Evolutionary conservation across 2,888 invertebrate species (phyloP), one percentile per base, ranked within the genome.

Genomic region (Ophion ellenae): DNA sequence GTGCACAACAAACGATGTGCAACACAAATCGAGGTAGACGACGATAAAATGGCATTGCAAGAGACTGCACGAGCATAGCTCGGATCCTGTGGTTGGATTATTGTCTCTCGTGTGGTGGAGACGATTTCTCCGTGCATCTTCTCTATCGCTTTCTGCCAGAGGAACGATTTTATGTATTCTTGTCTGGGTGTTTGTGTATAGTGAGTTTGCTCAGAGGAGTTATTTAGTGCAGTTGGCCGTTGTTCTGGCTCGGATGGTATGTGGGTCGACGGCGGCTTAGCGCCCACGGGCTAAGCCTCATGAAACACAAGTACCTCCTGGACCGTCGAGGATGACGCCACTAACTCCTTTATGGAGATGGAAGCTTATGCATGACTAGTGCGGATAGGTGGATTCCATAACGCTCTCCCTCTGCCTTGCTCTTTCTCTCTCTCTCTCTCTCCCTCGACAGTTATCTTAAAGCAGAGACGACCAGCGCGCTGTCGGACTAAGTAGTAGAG

Each of bases 301-400:
- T 91, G 92, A 92, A 92, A 91, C 92, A 91, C 86, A 91, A 92
- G 90, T 92, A 92, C 81, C 73, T 40, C 59, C 78, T 28, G 80
- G 73, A 73, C 66, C 64, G 66, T 80, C 57, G 66, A 86, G 88
- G 90, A 92, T 91, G 92, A 92, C 90, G 90, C 90, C 87, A 89
- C 91, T 90, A 90, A 89, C 91, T 90, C 90, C 91, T 92, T 92
- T 92, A 92, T 92, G 91, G 90, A 92, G 91, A 92, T 92, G 91
- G 90, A 92, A 92, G 92, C 91, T 92, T 92, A 92, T 92, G 90
- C 92, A 91, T 91, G 92, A 92, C 91, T 92, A 90, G 92, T 88
- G 90, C 87, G 89, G 88, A 90, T 88, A 88, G 87, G 85, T 81
- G 81, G 80, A 80, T 73, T 83, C 76, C 80, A 71, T 17, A 24